phyloP scores from a whole-genome alignment of 2,888 invertebrate genomes.

The Lithophane semibrunnea region DNA sequence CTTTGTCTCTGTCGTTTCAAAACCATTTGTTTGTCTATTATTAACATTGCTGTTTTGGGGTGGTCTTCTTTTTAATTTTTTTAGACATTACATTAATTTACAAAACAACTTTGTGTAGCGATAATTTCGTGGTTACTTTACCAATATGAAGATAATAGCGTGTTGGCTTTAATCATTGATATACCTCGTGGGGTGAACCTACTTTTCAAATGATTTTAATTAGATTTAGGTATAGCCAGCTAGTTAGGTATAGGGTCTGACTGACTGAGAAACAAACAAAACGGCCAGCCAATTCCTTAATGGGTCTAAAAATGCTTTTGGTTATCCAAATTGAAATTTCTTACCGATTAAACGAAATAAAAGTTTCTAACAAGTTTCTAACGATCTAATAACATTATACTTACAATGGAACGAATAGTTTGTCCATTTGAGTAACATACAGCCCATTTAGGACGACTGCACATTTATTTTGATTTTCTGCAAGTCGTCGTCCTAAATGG shows the following conservation, averaged over 20 bases:
- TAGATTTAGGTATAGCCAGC: neutral
- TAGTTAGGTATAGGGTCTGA: neutral
- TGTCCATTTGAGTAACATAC: no score
- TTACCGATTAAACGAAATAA: neutral
- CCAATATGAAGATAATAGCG: neutral
- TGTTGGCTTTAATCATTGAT: slow-evolving; percentile 6
- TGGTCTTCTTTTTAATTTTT: slow-evolving; percentile 79
- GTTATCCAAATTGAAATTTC: neutral
- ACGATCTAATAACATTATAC: neutral
- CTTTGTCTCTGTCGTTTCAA: slow-evolving; percentile 72
- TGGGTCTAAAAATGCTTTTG: neutral
- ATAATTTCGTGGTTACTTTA: slow-evolving; percentile 25
- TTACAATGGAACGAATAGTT: neutral
- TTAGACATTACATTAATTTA: slow-evolving; percentile 56
- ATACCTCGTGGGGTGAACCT: neutral
- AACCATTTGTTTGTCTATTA: slow-evolving; percentile 83
- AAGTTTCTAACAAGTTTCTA: neutral
- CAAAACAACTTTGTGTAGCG: slow-evolving; percentile 40
- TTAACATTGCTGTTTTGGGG: slow-evolving; percentile 85
- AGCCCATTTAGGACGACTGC: no score
- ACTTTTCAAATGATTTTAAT: neutral
- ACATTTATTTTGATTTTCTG: no score
- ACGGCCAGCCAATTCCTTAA: neutral
- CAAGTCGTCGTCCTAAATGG: no score
- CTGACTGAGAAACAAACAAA: neutral